Evolutionary conservation across 1,140 invertebrate species (phyloP), one percentile per base, ranked within the genome.

Genomic region (Orussus abietinus): DNA sequence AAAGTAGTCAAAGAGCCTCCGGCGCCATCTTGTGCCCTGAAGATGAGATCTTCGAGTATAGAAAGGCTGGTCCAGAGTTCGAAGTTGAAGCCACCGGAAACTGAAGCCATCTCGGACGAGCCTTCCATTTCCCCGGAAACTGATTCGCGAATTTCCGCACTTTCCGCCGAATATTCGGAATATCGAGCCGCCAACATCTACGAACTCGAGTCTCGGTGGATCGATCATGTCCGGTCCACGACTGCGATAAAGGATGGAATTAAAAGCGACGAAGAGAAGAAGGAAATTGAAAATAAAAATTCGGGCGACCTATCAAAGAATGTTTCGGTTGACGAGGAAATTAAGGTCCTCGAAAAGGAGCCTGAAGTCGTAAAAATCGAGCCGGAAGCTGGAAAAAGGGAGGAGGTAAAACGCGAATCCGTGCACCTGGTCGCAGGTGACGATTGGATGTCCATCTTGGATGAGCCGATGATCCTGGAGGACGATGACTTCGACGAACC

Each of bases 291-390:
- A n/a, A 13, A 29, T 18, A 17, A 5, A 6, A 12, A 19, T 15
- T 7, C 36, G 2, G 14, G 9, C 31, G 9, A 10, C 31, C 11
- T 12, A 15, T 22, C 2, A 36, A 20, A 22, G 2, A 19, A 36
- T 36, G 3, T 10, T 10, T 10, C 34, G n/a, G 9, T 38, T 17
- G 9, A 21, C 13, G 32, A 34, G 13, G 29, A 42, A 28, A 17
- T 12, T 15, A 13, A 35, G 6, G 13, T 19, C 13, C 9, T 18
- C 5, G 26, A 17, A 9, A 14, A 45, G 6, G 60, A 66, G 53
- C 36, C 48, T 20, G 66, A 68, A 52, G 54, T 48, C 29, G 64
- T 51, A 18, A 67, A 62, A 53, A 69, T 62, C 47, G 65, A 64
- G 50, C 64, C 60, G 47, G 62, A 65, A 47, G 60, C 62, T 31